Conservation (phyloP, 2,797 vertebrate genomes). For the Tenualosa thibaudeaui region DNA sequence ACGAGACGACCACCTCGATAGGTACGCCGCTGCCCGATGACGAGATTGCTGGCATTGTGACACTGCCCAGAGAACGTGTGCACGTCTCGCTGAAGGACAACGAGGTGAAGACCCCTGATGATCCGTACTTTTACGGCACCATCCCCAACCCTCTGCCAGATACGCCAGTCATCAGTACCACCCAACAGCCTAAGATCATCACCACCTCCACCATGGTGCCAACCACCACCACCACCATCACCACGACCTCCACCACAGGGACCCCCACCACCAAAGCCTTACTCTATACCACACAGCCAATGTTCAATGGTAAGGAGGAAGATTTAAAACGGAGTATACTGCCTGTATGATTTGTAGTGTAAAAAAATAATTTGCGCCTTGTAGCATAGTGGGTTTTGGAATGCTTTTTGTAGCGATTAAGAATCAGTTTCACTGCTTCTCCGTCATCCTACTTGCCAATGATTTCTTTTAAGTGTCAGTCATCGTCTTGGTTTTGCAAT, state of each 20-base stretch:
- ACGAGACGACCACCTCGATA: constrained; percentile 47
- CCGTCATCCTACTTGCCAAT: not conserved
- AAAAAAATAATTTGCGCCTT: not conserved
- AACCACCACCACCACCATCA: constrained; percentile 60
- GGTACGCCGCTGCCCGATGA: constrained; percentile 50
- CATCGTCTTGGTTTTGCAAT: not conserved
- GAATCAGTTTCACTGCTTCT: not conserved
- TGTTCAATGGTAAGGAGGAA: constrained; percentile 87
- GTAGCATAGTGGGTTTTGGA: not conserved
- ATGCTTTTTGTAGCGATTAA: not conserved
- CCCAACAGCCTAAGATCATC: not conserved
- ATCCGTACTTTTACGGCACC: not conserved
- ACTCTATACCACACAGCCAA: constrained; percentile 87
- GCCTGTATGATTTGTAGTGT: not conserved
- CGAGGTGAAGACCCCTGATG: not conserved
- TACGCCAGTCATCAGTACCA: not conserved
- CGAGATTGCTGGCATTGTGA: constrained; percentile 50
- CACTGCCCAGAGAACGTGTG: not conserved
- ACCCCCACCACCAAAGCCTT: constrained; percentile 71
- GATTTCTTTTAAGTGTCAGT: not conserved
- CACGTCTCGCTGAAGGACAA: constrained; percentile 13
- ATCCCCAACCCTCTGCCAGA: not conserved
- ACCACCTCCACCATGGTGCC: not conserved
- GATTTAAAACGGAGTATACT: constrained; percentile 27
- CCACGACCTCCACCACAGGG: constrained; percentile 52